A percentile compares a stretch with the other conserved stretches of the same genome.
Conservation (phyloP, 2,797 vertebrate species). For the Halcyon smyrnensis region DNA sequence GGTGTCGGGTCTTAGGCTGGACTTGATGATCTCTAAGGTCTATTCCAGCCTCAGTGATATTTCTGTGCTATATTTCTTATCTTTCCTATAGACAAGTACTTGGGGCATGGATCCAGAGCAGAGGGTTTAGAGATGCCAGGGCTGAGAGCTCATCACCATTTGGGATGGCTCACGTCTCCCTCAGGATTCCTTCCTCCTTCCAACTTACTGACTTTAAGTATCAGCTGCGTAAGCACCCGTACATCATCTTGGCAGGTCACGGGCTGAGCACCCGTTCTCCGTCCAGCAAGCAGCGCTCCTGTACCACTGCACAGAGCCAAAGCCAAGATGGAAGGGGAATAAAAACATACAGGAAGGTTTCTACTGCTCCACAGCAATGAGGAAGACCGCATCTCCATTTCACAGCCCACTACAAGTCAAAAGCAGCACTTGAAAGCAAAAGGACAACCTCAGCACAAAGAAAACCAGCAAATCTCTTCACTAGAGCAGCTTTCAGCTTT, state of each 20-base stretch:
- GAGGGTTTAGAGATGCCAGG: not conserved
- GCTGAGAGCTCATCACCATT: not conserved
- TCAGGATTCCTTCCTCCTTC: not conserved
- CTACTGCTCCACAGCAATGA: not conserved
- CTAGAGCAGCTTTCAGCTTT: not conserved
- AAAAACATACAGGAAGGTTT: not conserved
- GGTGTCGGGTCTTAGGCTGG: no score
- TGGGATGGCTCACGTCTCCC: fast-evolving
- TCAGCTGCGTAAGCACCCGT: not conserved
- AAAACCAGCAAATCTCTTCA: not conserved
- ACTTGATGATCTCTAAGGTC: no score
- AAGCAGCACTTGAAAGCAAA: not conserved
- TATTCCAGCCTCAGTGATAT: no score
- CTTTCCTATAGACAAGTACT: not conserved
- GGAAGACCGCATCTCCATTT: not conserved
- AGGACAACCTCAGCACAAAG: not conserved
- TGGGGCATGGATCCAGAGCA: not conserved
- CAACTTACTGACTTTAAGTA: not conserved
- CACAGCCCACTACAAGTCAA: not conserved
- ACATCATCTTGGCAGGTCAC: not conserved
- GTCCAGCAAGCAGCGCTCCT: not conserved
- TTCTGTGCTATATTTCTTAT: no score
- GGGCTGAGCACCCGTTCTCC: not conserved
- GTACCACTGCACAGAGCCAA: not conserved
- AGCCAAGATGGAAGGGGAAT: not conserved